Conservation (phyloP, 2,888 invertebrate species). For the Platypus cylindrus region DNA sequence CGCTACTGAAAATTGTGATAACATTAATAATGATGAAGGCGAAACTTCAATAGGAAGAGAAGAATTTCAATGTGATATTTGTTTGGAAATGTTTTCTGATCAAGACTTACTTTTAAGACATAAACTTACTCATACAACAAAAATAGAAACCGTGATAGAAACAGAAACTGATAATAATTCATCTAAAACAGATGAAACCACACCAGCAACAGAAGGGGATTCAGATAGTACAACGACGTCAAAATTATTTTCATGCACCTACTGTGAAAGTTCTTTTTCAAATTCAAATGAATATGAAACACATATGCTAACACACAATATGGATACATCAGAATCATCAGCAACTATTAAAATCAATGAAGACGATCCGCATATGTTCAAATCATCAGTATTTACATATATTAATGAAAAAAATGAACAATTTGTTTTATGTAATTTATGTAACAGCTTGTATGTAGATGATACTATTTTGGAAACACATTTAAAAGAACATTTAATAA, state of each 20-base stretch:
- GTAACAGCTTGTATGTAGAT: slow-evolving; percentile 3
- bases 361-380: no score
- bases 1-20: slow-evolving; percentile 8
- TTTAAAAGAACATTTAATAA: slow-evolving; percentile 6
- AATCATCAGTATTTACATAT: slow-evolving; percentile 3
- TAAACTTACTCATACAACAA: slow-evolving; percentile 28
- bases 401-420: slow-evolving; percentile 3
- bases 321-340: not conserved
- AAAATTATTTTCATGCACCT: not conserved
- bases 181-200: slow-evolving; percentile 16
- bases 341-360: not conserved
- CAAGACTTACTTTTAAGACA: slow-evolving; percentile 29
- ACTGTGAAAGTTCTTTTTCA: slow-evolving; percentile 1
- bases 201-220: slow-evolving; percentile 18
- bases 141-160: slow-evolving; percentile 22
- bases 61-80: slow-evolving; percentile 27
- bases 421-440: slow-evolving; percentile 6
- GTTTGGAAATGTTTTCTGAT: slow-evolving; percentile 27
- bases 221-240: not conserved
- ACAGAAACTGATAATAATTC: slow-evolving; percentile 9
- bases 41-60: slow-evolving; percentile 18
- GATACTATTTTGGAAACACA: slow-evolving; percentile 8
- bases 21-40: slow-evolving; percentile 14
- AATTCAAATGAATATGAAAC: not conserved
- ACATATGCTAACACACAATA: not conserved